Percentiles rank a stretch among this genome's conserved stretches.
Evolutionary conservation across 2,797 vertebrate genomes (phyloP).

Genomic region (Typhlichthys subterraneus): DNA sequence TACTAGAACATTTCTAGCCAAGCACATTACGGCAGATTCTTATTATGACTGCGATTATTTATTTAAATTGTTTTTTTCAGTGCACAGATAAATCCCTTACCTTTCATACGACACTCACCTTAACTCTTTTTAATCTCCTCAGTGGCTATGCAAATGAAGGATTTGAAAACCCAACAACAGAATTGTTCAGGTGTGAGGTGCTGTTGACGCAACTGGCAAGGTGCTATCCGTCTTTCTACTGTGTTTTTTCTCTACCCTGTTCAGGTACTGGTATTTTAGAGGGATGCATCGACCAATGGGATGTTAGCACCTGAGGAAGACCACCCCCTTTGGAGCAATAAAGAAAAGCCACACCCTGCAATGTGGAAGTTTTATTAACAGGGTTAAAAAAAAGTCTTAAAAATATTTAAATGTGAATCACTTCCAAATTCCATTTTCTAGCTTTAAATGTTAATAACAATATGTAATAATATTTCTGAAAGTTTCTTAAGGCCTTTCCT

Average conservation of each 20-base stretch:
- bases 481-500: too few relatives aligned
- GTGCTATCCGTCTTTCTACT: conserved; percentile 56
- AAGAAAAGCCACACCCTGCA: conserved; percentile 75
- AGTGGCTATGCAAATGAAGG: conserved; percentile 15
- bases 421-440: not conserved
- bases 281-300: conserved; percentile 76
- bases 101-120: conserved; percentile 68
- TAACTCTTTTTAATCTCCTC: conserved; percentile 40
- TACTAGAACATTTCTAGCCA: conserved; percentile 1
- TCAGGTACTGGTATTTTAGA: conserved; percentile 81
- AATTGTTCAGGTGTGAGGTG: conserved; percentile 8
- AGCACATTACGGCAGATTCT: too few relatives aligned
- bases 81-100: conserved; percentile 29
- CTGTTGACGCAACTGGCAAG: conserved; percentile 29
- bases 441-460: too few relatives aligned
- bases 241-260: conserved; percentile 83
- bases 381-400: conserved; percentile 3
- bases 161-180: conserved; percentile 17
- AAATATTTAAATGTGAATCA: conserved; percentile 8
- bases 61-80: not conserved
- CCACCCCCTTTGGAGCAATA: conserved; percentile 57
- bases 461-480: too few relatives aligned
- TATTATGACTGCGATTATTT: too few relatives aligned
- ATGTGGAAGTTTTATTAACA: conserved; percentile 35
- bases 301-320: conserved; percentile 51